Evolutionary conservation across 2,113 vertebrate genomes (phyloP), one percentile per base, ranked within the genome.

Genomic region (Tragelaphus imberbis): DNA sequence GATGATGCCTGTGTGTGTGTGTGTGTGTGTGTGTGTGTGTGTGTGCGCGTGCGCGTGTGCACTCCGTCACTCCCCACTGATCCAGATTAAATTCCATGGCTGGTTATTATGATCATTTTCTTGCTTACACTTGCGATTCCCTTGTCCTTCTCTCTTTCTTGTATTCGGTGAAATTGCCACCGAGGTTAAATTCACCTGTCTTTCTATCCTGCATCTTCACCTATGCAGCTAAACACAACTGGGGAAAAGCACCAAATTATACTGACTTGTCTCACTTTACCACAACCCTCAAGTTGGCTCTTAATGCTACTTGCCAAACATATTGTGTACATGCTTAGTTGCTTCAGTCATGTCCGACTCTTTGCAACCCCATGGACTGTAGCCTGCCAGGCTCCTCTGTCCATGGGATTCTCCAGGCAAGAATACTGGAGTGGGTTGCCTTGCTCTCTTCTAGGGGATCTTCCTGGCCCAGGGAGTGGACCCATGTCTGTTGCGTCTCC

Each of bases 21-120:
- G 23, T 27, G 10, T 59, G 58, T 27, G 58, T 11, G 27, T 14
- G 59, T 27, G 23, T 27, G 10, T 59, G 25, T 27, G 58, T 59
- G 23, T 10, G 65, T 9, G 65, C 21, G 17, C 6, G n/a, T 4
- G 9, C 2, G 65, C 1, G 7, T 5, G 8, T 1, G 8, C 4
- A 17, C 9, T 12, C 19, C 2, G 2, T 71, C 68, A 23, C 14
- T 51, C n/a, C 28, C 14, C n/a, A 12, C 44, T 88, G 44, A 61
- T 12, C n/a, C 40, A 88, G 40, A 61, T 68, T 59, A 59, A 68
- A 84, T 80, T 30, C 44, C 36, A 49, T 40, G 36, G 36, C 36
- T 63, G 27, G 3, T 84, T 80, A 30, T 71, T 25, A 51, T 30
- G 2, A 30, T 59, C 17, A 63, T 88, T 94, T 61, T 53, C 30